Evolutionary conservation across 2,888 invertebrate genomes (phyloP).

Genomic region (Xestia ashworthii): DNA sequence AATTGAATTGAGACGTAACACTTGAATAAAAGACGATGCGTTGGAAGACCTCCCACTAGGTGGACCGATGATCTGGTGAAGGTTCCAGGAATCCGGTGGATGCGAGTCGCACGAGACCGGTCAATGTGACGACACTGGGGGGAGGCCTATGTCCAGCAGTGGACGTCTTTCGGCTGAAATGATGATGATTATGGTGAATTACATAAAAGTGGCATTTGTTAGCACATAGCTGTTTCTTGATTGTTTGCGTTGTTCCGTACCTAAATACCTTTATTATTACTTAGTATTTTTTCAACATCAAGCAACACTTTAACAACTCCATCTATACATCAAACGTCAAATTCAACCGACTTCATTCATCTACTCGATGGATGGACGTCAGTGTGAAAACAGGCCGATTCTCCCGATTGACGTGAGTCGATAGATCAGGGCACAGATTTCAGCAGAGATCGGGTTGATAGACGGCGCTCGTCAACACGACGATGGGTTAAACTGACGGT

Average conservation of each 20-base stretch:
- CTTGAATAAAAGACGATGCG: no score
- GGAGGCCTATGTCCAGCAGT: no score
- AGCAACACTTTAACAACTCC: not conserved
- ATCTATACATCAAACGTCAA: not conserved
- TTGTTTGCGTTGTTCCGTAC: not conserved
- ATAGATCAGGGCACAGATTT: slow-evolving; percentile 41
- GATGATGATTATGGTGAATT: no score
- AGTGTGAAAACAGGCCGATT: not conserved
- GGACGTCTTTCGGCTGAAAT: no score
- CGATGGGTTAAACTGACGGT: slow-evolving; percentile 2
- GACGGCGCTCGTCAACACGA: slow-evolving; percentile 20
- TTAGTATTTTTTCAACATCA: not conserved
- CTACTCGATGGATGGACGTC: slow-evolving; percentile 5
- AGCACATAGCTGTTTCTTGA: not conserved
- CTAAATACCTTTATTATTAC: not conserved
- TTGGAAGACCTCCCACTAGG: no score
- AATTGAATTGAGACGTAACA: no score
- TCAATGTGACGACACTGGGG: no score
- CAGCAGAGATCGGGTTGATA: slow-evolving; percentile 28
- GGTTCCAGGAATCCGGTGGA: no score
- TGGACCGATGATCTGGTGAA: no score
- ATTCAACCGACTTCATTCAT: not conserved
- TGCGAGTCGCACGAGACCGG: no score
- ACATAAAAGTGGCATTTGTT: not conserved
- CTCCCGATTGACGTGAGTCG: slow-evolving; percentile 15